Conservation (phyloP, 2,113 vertebrate species). For the Malaclemys terrapin region DNA sequence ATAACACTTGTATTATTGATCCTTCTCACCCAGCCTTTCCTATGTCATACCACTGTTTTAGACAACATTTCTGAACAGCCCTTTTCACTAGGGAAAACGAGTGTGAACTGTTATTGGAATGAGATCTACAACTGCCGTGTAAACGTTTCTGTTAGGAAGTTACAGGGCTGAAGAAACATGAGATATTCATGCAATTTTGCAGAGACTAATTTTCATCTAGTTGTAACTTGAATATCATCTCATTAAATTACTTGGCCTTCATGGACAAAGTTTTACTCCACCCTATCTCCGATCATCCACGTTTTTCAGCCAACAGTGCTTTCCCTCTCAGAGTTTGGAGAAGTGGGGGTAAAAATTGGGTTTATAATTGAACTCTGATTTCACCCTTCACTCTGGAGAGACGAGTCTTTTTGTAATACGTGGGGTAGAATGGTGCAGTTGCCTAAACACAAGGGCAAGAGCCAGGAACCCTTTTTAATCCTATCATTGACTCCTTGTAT, state of each 20-base stretch:
- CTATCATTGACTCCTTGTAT: not conserved
- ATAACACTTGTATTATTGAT: not conserved
- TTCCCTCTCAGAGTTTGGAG: not conserved
- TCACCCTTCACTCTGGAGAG: not conserved
- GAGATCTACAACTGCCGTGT: not conserved
- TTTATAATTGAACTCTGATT: not conserved
- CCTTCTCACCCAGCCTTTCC: not conserved
- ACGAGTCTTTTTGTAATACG: not conserved
- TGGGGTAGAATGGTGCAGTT: not conserved
- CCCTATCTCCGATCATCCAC: not conserved
- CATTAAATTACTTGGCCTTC: not conserved
- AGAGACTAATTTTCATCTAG: not conserved
- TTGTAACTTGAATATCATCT: not conserved
- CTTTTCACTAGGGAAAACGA: not conserved
- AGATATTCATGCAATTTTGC: not conserved
- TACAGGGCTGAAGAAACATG: not conserved
- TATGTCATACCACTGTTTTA: not conserved
- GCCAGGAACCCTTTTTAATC: not conserved
- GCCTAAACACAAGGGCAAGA: not conserved
- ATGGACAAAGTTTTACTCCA: not conserved
- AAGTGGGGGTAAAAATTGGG: not conserved
- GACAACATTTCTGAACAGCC: not conserved
- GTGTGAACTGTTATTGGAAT: no score
- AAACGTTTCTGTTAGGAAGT: not conserved
- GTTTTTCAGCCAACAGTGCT: not conserved